Evolutionary conservation across 2,113 vertebrate genomes (phyloP).

Genomic region (Protobothrops mucrosquamatus): DNA sequence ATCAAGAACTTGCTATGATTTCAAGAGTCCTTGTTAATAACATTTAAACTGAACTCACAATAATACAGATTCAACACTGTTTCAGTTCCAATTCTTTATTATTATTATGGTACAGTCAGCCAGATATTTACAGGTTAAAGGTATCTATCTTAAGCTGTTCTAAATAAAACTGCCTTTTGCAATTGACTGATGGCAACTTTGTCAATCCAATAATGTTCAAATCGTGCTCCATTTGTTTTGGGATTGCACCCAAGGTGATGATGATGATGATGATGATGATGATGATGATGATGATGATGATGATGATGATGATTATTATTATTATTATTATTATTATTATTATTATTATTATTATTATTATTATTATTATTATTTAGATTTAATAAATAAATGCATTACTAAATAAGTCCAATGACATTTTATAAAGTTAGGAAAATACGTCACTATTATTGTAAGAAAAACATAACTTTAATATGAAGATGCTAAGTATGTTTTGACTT

Average conservation of each 20-base stretch:
- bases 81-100: not conserved
- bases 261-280: no score
- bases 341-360: no score
- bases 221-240: not conserved
- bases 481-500: not conserved
- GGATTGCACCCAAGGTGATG: not conserved
- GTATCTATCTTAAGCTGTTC: not conserved
- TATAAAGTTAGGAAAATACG: not conserved
- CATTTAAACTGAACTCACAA: not conserved
- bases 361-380: not conserved
- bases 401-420: not conserved
- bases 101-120: not conserved
- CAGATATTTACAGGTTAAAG: not conserved
- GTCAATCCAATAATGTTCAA: not conserved
- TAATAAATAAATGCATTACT: not conserved
- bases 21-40: not conserved
- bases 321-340: no score
- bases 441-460: not conserved
- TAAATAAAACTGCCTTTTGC: not conserved
- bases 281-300: no score
- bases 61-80: not conserved
- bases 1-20: not conserved
- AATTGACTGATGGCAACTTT: not conserved
- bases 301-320: no score
- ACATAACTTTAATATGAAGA: not conserved